Evolutionary conservation across 2,888 invertebrate species (phyloP).

Genomic region (Drosophila yooni): DNA sequence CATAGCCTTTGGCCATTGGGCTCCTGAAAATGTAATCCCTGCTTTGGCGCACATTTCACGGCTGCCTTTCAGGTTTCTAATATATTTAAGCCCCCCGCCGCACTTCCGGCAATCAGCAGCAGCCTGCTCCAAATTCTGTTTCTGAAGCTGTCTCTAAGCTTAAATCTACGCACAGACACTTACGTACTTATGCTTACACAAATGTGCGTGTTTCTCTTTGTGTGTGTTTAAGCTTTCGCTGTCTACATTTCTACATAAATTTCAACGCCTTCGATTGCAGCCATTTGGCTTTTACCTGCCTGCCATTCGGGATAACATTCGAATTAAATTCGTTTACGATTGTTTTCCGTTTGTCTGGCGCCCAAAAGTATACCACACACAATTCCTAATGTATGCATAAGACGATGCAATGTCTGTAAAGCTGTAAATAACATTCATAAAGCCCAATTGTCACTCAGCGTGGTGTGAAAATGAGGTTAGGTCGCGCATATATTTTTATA

Average conservation of each 20-base stretch:
- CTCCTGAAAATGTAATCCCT: constrained; percentile 50
- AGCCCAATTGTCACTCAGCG: constrained; percentile 6
- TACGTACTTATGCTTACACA: constrained; percentile 6
- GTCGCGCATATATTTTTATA: constrained; percentile 13
- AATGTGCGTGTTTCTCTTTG: constrained; percentile 8
- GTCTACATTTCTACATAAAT: constrained; percentile 36
- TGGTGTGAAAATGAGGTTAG: constrained; percentile 46
- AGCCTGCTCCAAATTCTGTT: constrained; percentile 10
- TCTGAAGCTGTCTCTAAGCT: constrained; percentile 26
- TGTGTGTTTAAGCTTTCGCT: constrained; percentile 21
- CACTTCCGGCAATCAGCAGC: constrained; percentile 20
- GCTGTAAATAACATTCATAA: constrained; percentile 8
- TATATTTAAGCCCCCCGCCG: constrained; percentile 47
- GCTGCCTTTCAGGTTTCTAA: constrained; percentile 47
- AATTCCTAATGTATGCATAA: background rate
- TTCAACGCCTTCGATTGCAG: constrained; percentile 51
- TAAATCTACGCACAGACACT: constrained; percentile 8
- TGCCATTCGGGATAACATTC: constrained; percentile 20
- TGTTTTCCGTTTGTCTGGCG: constrained; percentile 6
- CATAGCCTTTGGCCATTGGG: constrained; percentile 30
- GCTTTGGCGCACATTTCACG: constrained; percentile 61
- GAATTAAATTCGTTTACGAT: constrained; percentile 16
- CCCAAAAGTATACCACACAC: constrained; percentile 45
- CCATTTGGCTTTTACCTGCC: constrained; percentile 44
- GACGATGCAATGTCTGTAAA: background rate